phyloP scores from a whole-genome alignment of 2,113 vertebrate genomes.

The Nasalis larvatus region DNA sequence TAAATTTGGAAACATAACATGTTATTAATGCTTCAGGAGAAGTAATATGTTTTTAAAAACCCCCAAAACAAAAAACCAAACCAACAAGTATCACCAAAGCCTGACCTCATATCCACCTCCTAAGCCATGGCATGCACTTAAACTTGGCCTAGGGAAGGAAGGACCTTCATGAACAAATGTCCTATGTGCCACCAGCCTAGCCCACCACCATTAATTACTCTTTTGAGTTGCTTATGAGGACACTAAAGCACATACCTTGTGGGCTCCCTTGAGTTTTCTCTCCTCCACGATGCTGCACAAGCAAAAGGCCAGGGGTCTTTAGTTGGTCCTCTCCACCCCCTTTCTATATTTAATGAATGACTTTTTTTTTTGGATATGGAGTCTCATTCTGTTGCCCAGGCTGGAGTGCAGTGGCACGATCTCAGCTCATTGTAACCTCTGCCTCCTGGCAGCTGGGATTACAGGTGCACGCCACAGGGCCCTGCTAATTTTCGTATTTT shows the following conservation, averaged over 20 bases:
- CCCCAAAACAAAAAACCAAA: conserved; percentile 2
- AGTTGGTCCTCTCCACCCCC: not conserved
- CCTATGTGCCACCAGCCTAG: not conserved
- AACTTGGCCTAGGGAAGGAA: not conserved
- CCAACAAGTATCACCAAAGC: conserved; percentile 45
- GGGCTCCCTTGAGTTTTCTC: not conserved
- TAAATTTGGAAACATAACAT: conserved; percentile 50
- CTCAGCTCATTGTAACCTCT: too few relatives aligned
- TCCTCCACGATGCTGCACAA: not conserved
- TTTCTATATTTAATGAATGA: not conserved
- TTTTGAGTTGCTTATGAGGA: not conserved
- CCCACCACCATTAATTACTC: rapidly evolving
- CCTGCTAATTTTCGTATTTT: too few relatives aligned
- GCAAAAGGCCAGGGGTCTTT: not conserved
- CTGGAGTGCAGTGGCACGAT: too few relatives aligned
- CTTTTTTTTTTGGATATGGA: too few relatives aligned
- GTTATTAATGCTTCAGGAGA: conserved; percentile 35
- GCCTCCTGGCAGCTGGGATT: too few relatives aligned
- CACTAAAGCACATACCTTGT: not conserved
- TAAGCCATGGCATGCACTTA: not conserved
- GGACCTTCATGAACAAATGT: not conserved
- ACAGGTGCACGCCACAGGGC: too few relatives aligned
- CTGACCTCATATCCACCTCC: not conserved
- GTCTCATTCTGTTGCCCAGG: too few relatives aligned
- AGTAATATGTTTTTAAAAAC: not conserved